Evolutionary conservation across 2,797 vertebrate genomes (phyloP), one percentile per base, ranked within the genome.

Genomic region (Crenichthys baileyi): DNA sequence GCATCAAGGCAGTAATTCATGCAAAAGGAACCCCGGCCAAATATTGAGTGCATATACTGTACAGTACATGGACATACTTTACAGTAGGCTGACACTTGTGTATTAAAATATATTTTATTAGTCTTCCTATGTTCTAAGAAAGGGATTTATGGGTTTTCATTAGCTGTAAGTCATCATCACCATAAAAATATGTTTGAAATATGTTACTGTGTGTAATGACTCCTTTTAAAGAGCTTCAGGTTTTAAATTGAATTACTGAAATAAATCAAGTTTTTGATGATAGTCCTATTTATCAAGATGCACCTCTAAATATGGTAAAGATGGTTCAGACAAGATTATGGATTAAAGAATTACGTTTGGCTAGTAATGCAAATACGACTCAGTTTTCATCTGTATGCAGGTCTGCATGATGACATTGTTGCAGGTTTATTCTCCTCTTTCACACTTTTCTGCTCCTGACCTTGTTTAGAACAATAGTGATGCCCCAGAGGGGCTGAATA

Each of bases 381-480:
- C 24, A 3, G 8, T 56, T 56, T 56, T 41, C 7, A 12, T 44
- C 65, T 68, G 8, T n/a, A 68, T 24, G 22, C 20, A 13, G 5
- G 39, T 9, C 39, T 41, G 11, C 65, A 44, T 44, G 22, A 24
- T 7, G 53, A 68, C 39, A n/a, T n/a, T 44, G 11, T 83, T 74
- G 65, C 31, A 86, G 72, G 74, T 83, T 61, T 83, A 76, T 85
- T 87, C 78, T 83, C 60, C 31, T 83, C 18, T 83, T 81, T 87
- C 78, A 75, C 74, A 73, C 70, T 24, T 79, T 87, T 88, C 86
- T 85, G 72, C 85, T 81, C 77, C 73, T 80, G 77, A 83, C 86
- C 85, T 88, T 90, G 79, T 79, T 85, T 77, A 44, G 61, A 85
- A 86, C 81, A 83, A 81, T 82, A 85, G 77, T 5, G 50, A 83